phyloP scores from a whole-genome alignment of 1,140 invertebrate species.

The Macrocentrus cingulum region DNA sequence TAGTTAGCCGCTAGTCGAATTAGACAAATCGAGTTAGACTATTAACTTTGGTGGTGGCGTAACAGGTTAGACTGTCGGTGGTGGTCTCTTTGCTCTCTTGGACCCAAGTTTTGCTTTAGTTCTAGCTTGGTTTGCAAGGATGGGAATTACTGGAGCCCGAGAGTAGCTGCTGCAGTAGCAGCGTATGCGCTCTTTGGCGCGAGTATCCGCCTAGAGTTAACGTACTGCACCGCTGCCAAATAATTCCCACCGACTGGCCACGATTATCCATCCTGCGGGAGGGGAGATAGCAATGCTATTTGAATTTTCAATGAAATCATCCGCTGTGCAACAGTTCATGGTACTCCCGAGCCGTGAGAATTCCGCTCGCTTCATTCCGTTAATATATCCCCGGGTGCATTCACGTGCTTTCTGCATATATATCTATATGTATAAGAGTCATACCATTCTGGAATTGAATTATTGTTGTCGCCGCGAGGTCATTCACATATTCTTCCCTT shows the following conservation, averaged over 20 bases:
- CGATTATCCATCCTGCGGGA: constrained; percentile 12
- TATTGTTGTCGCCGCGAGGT: neutral
- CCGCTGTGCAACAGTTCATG: constrained; percentile 10
- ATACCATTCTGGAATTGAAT: neutral
- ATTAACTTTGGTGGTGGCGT: constrained; percentile 27
- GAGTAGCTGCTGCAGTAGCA: too few relatives aligned
- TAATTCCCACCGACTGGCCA: constrained; percentile 12
- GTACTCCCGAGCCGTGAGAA: neutral
- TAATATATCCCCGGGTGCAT: neutral
- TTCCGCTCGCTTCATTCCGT: constrained; percentile 2
- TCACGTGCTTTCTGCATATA: neutral
- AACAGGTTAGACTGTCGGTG: constrained; percentile 21
- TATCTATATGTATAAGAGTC: neutral
- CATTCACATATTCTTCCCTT: too few relatives aligned
- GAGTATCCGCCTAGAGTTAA: neutral
- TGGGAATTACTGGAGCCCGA: too few relatives aligned
- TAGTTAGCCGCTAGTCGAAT: constrained; percentile 36
- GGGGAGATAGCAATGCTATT: constrained; percentile 4
- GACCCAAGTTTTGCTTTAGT: constrained; percentile 11
- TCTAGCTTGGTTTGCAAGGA: too few relatives aligned
- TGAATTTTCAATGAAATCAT: constrained; percentile 25
- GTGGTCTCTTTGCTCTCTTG: constrained; percentile 13
- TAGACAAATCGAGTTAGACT: constrained; percentile 42
- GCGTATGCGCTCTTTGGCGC: too few relatives aligned
- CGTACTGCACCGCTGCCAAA: neutral